Conservation (phyloP, 2,888 invertebrate species). For the Phaonia tiefii region DNA sequence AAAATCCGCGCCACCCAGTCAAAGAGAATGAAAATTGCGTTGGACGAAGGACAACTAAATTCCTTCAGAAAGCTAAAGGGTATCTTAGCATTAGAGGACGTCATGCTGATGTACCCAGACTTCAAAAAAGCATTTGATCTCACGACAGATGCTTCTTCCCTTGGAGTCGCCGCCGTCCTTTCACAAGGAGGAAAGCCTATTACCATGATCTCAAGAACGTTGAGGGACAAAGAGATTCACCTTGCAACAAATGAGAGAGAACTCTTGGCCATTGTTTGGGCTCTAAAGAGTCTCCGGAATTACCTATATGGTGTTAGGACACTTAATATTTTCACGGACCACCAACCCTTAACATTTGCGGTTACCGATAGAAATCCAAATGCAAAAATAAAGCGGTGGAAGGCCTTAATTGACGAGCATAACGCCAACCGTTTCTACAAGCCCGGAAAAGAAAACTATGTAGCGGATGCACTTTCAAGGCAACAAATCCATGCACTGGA, state of each 20-base stretch:
- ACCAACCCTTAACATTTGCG: constrained; percentile 54
- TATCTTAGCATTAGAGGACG: constrained; percentile 52
- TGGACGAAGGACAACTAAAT: constrained; percentile 10
- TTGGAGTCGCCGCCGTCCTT: constrained; percentile 47
- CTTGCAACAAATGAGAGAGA: constrained; percentile 59
- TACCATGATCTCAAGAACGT: too few relatives aligned
- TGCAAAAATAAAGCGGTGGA: constrained; percentile 42
- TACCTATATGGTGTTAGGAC: too few relatives aligned
- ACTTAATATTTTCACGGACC: constrained; percentile 40
- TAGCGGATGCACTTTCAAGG: constrained; percentile 55
- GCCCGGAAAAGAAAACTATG: constrained; percentile 59
- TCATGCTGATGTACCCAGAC: too few relatives aligned
- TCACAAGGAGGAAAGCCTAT: constrained; percentile 43
- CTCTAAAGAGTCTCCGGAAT: too few relatives aligned
- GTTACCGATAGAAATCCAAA: constrained; percentile 66
- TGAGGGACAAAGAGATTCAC: too few relatives aligned
- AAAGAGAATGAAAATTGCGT: too few relatives aligned
- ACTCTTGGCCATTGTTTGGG: constrained; percentile 52
- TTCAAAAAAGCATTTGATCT: too few relatives aligned
- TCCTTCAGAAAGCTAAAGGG: constrained; percentile 37
- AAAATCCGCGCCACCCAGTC: constrained; percentile 21
- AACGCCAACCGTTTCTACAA: constrained; percentile 47
- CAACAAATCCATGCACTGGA: constrained; percentile 49
- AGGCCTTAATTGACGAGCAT: constrained; percentile 48
- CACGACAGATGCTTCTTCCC: constrained; percentile 40